phyloP scores from a whole-genome alignment of 2,113 vertebrate genomes.

The Phodopus roborovskii region DNA sequence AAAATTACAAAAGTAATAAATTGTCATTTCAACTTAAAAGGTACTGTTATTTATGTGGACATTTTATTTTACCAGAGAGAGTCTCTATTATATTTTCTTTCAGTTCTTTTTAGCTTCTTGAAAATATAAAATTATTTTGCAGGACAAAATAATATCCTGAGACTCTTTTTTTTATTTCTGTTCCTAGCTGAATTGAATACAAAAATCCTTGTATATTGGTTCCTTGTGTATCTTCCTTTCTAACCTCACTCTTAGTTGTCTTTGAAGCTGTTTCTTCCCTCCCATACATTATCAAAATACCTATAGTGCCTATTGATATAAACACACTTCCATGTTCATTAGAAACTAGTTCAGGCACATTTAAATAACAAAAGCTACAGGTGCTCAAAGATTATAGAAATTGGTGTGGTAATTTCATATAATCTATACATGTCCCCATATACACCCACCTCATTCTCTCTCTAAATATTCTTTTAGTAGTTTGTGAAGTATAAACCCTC shows the following conservation, averaged over 20 bases:
- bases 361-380: not conserved
- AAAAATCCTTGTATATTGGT: not conserved
- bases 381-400: no score
- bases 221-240: not conserved
- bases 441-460: not conserved
- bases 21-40: conserved; percentile 60
- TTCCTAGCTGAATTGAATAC: not conserved
- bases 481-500: not conserved
- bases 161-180: not conserved
- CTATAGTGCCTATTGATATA: not conserved
- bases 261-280: not conserved
- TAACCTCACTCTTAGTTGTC: not conserved
- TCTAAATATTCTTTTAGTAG: not conserved
- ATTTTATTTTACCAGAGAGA: conserved; percentile 61
- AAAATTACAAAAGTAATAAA: conserved; percentile 67
- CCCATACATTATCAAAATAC: not conserved
- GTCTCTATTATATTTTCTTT: conserved; percentile 37
- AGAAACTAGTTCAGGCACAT: not conserved
- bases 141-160: conserved; percentile 13
- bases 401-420: not conserved
- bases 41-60: conserved; percentile 35
- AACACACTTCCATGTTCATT: not conserved
- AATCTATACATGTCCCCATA: not conserved
- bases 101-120: conserved; percentile 22
- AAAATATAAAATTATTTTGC: conserved; percentile 40